These are phyloP conservation scores for Drepanosiphum platanoidis DNA, from an alignment of 2,888 invertebrate species.

Conservation along the genomic window DNA sequence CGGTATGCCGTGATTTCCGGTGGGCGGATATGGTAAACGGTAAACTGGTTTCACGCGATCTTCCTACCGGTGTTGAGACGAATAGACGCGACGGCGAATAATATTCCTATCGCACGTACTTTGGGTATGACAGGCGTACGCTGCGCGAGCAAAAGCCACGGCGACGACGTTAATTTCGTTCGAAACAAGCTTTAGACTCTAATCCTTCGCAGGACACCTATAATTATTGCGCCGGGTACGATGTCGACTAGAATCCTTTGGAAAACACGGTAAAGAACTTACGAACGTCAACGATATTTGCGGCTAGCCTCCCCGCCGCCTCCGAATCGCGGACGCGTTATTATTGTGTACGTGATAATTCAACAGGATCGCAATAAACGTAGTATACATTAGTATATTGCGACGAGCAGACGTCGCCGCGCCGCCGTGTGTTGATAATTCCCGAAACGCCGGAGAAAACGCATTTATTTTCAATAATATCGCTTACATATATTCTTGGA, in stretches of 20 bases:
- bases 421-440: neutral
- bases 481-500: too few relatives aligned
- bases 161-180: too few relatives aligned
- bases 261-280: neutral
- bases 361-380: too few relatives aligned
- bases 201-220: too few relatives aligned
- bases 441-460: neutral
- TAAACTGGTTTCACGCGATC: conserved; percentile 48
- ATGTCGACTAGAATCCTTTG: neutral
- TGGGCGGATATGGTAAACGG: conserved; percentile 62
- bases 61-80: conserved; percentile 8
- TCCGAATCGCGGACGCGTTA: neutral
- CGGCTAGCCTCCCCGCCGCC: neutral
- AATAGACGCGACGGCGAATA: neutral
- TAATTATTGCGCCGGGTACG: too few relatives aligned
- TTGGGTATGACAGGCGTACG: neutral
- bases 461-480: too few relatives aligned
- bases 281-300: neutral
- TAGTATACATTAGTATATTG: too few relatives aligned
- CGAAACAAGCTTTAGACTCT: too few relatives aligned
- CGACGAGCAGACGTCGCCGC: too few relatives aligned
- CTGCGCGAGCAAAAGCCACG: too few relatives aligned
- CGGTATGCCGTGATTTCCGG: conserved; percentile 56
- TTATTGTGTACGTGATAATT: too few relatives aligned
- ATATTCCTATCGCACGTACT: neutral